Base-by-base conservation (phyloP, 2,113 vertebrate species). In the Sebastes schlegelii region DNA sequence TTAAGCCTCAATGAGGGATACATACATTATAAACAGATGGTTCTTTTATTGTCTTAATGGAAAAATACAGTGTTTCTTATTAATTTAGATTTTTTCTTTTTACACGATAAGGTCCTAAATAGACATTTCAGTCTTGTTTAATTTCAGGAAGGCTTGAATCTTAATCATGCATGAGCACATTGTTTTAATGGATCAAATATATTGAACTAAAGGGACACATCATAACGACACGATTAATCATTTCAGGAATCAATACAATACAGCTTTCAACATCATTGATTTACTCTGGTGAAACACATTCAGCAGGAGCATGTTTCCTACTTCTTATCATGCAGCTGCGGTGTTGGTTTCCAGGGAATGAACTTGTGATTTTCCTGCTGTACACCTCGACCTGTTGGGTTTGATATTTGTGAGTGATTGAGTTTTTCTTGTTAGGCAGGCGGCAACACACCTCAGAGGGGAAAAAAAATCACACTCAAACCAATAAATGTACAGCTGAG, bases 341-440 rank as follows among this genome's bases (percentile, higher is more conserved):
- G 73, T 66, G 10, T 57, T 74, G 42, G 40, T 73, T 79, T 83
- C 83, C 83, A 70, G 61, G 65, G 84, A 86, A 63, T 40, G 17
- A 74, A 78, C 74, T 66, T 2, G 9, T 72, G 80, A 81, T 87
- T 90, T 88, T 76, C 74, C 71, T 63, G 57, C 54, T 0, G 4
- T 51, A 45, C 87, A 82, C 55, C 69, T 89, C 40, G 21, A 86
- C 74, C 75, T 92, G 87, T 81, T 91, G 63, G 63, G 17, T 90
- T 87, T 79, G 77, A 88, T 91, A 77, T 89, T 64, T 88, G 83
- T 92, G 86, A 92, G 82, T 85, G 82, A 92, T 88, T 89, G 90
- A 87, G 72, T 89, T 89, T 34, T 87, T 21, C 45, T 77, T 62
- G 74, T 80, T 86, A 61, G 57, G 67, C 55, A 75, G 66, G 65